These are phyloP conservation scores for Prolemur simus DNA, from an alignment of 2,113 vertebrate genomes.

Conservation along the genomic window DNA sequence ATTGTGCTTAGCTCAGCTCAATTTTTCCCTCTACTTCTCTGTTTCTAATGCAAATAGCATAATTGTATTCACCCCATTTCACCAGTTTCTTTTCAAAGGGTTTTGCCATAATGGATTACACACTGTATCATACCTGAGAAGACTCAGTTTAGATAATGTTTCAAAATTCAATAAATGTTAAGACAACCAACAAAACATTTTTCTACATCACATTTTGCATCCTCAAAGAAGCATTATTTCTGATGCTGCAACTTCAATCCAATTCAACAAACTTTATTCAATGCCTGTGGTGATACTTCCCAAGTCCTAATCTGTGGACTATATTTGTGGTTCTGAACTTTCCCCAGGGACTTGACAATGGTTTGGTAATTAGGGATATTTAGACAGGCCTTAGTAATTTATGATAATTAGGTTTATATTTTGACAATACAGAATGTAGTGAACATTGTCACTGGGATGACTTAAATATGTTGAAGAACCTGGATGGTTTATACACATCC, in stretches of 20 bases:
- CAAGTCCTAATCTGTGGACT: background rate
- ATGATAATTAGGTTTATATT: background rate
- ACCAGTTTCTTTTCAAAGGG: conserved; percentile 27
- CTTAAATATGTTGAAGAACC: background rate
- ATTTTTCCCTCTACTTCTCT: background rate
- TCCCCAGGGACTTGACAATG: conserved; percentile 15
- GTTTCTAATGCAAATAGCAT: background rate
- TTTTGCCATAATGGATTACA: background rate
- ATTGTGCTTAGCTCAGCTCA: background rate
- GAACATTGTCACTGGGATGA: background rate
- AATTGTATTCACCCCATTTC: background rate
- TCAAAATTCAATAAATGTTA: conserved; percentile 24
- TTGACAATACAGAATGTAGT: background rate
- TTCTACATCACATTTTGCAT: background rate
- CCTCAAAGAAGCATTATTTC: background rate
- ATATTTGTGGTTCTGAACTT: conserved; percentile 30
- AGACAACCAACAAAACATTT: background rate
- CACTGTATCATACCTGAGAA: background rate
- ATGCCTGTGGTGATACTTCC: background rate
- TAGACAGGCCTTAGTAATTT: conserved; percentile 18
- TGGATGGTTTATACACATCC: background rate
- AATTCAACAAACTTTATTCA: background rate
- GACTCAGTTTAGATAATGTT: background rate
- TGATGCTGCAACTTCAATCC: background rate
- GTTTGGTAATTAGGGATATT: background rate